Conservation (phyloP, 2,888 invertebrate species). For the Rhagium mordax region DNA sequence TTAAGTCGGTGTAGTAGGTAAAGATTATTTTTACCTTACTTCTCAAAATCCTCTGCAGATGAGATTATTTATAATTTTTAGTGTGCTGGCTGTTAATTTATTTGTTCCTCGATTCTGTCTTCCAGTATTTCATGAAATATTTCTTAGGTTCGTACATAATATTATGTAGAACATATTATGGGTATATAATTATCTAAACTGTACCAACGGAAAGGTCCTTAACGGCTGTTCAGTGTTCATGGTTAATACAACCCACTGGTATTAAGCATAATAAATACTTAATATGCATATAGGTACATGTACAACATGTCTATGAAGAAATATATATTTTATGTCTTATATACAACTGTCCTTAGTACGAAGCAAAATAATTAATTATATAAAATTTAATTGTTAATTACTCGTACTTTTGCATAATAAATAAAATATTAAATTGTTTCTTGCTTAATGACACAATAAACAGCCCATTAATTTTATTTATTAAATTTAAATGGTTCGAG, state of each 20-base stretch:
- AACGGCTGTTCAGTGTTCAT: no score
- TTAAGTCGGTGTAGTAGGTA: no score
- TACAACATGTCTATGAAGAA: not conserved
- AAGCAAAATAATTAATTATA: not conserved
- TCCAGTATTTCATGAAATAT: no score
- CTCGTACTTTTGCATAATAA: not conserved
- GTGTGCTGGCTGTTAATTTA: no score
- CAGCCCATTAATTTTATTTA: constrained; percentile 21
- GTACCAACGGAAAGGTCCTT: no score
- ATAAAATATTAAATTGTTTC: not conserved
- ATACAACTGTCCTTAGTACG: not conserved
- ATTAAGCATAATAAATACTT: not conserved
- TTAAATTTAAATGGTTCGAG: constrained; percentile 12
- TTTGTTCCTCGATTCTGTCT: no score
- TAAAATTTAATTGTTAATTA: constrained; percentile 4
- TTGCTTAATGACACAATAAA: not conserved
- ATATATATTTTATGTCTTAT: not conserved
- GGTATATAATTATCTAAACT: no score
- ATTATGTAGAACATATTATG: no score
- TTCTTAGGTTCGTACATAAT: no score
- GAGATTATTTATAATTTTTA: no score
- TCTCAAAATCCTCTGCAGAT: no score
- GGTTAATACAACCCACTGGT: not conserved
- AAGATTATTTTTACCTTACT: no score
- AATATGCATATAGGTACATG: not conserved